Conservation (phyloP, 1,140 invertebrate species). For the Drosophila nannoptera region DNA sequence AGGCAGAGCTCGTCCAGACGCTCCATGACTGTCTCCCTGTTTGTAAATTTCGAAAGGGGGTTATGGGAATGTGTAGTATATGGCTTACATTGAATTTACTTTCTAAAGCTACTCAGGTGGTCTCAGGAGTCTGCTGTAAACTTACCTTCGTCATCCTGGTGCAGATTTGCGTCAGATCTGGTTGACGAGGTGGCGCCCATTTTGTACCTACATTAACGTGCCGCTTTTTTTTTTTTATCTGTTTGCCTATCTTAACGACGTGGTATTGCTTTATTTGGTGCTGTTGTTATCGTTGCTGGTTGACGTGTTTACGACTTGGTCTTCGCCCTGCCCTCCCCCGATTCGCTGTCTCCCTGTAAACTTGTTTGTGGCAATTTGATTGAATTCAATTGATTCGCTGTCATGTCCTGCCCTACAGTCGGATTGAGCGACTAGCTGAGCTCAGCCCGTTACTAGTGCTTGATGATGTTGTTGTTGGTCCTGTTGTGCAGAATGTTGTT, state of each 20-base stretch:
- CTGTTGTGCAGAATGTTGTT: conserved; percentile 2
- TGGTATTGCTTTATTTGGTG: conserved; percentile 11
- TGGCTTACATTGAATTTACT: conserved; percentile 6
- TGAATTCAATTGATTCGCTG: conserved; percentile 50
- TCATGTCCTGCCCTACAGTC: conserved; percentile 15
- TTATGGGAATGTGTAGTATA: conserved; percentile 13
- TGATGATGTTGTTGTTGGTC: background rate
- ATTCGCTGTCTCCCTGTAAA: background rate
- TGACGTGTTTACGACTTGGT: conserved; percentile 5
- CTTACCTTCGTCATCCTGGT: conserved; percentile 76
- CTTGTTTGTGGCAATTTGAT: conserved; percentile 41
- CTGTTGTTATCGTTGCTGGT: background rate
- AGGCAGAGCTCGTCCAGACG: conserved; percentile 59
- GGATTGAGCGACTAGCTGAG: conserved; percentile 2
- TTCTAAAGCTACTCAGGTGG: conserved; percentile 39
- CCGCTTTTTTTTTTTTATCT: conserved; percentile 22
- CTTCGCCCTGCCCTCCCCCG: background rate
- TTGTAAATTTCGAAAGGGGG: background rate
- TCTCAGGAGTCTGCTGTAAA: no score
- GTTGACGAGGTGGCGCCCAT: conserved; percentile 78
- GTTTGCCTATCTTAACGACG: conserved; percentile 22
- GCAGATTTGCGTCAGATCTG: conserved; percentile 75
- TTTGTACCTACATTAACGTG: conserved; percentile 63
- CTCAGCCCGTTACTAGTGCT: background rate
- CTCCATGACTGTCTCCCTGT: conserved; percentile 39